Evolutionary conservation across 2,113 vertebrate genomes (phyloP).

Genomic region (Myotis yumanensis): DNA sequence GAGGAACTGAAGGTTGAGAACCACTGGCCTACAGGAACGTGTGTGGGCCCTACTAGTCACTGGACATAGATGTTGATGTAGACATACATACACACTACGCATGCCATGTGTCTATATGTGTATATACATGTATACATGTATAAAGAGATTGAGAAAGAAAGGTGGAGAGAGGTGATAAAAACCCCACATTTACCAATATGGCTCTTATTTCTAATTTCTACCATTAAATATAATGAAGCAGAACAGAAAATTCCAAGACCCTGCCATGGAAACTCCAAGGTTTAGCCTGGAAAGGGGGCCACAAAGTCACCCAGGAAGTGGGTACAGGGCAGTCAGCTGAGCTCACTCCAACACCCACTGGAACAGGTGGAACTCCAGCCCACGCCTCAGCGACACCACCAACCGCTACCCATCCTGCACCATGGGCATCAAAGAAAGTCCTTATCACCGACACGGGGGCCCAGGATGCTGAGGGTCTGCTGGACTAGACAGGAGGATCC

Average conservation of each 20-base stretch:
- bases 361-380: not conserved
- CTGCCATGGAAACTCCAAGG: not conserved
- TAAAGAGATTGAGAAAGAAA: not conserved
- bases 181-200: not conserved
- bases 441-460: rapidly evolving
- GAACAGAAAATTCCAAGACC: not conserved
- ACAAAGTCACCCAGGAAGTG: not conserved
- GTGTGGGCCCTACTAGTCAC: not conserved
- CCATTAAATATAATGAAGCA: not conserved
- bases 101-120: too few species aligned
- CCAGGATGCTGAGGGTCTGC: not conserved
- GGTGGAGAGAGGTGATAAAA: not conserved
- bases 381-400: not conserved
- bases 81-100: rapidly evolving
- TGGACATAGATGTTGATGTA: not conserved
- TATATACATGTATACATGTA: too few species aligned
- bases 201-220: not conserved
- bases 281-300: not conserved
- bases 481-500: rapidly evolving
- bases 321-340: not conserved
- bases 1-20: too few species aligned
- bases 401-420: not conserved
- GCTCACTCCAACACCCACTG: not conserved
- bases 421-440: not conserved
- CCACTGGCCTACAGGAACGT: not conserved